phyloP scores from a whole-genome alignment of 2,888 invertebrate species.

The Allophyes oxyacanthae region DNA sequence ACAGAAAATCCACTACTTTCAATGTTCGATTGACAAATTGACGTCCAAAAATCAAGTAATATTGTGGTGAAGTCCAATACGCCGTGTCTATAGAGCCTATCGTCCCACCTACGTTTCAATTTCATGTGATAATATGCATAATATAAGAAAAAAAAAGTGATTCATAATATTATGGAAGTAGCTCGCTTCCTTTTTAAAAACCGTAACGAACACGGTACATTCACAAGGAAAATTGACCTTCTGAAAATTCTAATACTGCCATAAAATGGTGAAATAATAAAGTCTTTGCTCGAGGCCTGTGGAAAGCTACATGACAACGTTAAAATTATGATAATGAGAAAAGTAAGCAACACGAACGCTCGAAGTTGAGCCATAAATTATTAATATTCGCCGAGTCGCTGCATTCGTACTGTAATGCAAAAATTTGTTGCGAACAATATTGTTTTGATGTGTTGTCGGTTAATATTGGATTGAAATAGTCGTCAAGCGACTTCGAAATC shows the following conservation, averaged over 20 bases:
- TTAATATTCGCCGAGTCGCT: slow-evolving; percentile 62
- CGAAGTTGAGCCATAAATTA: slow-evolving; percentile 74
- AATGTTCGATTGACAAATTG: too few relatives aligned
- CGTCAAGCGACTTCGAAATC: background rate
- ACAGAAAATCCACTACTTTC: slow-evolving; percentile 19
- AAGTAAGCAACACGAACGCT: slow-evolving; percentile 72
- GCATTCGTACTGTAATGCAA: slow-evolving; percentile 41
- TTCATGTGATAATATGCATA: too few relatives aligned
- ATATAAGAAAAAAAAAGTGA: too few relatives aligned
- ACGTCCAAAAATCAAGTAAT: too few relatives aligned
- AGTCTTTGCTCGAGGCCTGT: slow-evolving; percentile 58
- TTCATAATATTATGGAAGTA: too few relatives aligned
- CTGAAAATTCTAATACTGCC: slow-evolving; percentile 6
- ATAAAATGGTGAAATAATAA: slow-evolving; percentile 69
- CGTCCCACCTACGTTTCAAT: too few relatives aligned
- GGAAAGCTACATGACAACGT: slow-evolving; percentile 70
- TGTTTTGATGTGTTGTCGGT: slow-evolving; percentile 21
- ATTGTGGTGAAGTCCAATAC: too few relatives aligned
- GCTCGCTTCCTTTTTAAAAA: too few relatives aligned
- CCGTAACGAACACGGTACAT: too few relatives aligned
- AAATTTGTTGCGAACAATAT: slow-evolving; percentile 34
- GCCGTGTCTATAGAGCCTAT: too few relatives aligned
- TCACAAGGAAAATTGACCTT: slow-evolving; percentile 11
- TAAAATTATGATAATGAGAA: slow-evolving; percentile 77
- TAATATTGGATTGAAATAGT: slow-evolving; percentile 12